phyloP scores from a whole-genome alignment of 2,797 vertebrate genomes.

The Simalia tracyae region DNA sequence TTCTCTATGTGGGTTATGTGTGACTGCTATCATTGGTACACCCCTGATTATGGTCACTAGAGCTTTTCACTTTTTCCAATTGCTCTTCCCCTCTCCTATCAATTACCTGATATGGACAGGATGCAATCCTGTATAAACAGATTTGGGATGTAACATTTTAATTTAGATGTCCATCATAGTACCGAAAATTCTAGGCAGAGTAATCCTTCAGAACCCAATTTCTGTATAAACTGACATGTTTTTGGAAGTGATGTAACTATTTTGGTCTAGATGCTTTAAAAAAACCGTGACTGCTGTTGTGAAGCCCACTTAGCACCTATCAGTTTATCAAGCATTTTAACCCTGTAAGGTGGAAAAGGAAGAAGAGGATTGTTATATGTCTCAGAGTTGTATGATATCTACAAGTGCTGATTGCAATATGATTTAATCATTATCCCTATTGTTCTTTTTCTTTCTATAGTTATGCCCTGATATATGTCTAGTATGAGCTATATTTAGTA shows the following conservation, averaged over 20 bases:
- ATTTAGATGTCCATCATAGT: neutral
- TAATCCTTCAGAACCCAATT: neutral
- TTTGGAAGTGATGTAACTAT: neutral
- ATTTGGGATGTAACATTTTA: neutral
- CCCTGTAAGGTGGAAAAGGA: neutral
- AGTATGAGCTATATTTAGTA: slow-evolving; percentile 45
- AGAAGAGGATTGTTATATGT: neutral
- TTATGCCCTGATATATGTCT: slow-evolving; percentile 25
- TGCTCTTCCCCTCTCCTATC: neutral
- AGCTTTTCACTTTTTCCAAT: neutral
- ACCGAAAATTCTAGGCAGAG: neutral
- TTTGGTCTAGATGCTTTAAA: neutral
- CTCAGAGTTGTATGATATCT: slow-evolving; percentile 28
- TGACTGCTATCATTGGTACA: neutral
- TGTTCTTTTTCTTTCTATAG: slow-evolving; percentile 22
- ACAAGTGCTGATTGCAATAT: neutral
- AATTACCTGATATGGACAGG: neutral
- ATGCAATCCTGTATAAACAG: neutral
- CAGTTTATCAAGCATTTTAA: neutral
- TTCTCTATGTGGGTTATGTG: neutral
- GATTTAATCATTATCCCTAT: slow-evolving; percentile 1
- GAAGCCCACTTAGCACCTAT: neutral
- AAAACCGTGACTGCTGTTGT: neutral
- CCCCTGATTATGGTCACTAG: neutral
- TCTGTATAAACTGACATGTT: slow-evolving; percentile 2